Percentiles rank a stretch among this genome's conserved stretches.
Evolutionary conservation across 1,140 invertebrate species (phyloP).

Genomic region (Lethrus apterus): DNA sequence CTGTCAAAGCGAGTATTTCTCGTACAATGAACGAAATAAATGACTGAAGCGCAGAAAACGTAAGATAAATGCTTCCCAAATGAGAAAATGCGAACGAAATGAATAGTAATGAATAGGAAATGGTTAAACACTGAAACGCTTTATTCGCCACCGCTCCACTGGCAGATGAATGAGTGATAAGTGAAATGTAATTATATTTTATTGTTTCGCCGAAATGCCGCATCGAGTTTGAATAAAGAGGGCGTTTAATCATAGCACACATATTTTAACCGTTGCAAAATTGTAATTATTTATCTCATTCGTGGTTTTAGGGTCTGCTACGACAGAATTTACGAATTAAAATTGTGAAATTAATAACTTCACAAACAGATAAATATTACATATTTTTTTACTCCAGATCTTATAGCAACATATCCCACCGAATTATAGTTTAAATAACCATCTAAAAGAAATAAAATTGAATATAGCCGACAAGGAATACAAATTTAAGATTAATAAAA

Average conservation of each 20-base stretch:
- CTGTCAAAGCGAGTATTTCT: too few species aligned
- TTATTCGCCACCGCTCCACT: conserved; percentile 30
- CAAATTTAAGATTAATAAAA: too few species aligned
- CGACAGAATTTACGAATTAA: too few species aligned
- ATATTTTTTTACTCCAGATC: too few species aligned
- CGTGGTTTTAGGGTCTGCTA: too few species aligned
- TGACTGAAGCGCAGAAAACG: conserved; percentile 21
- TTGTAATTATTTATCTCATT: not conserved
- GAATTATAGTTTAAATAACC: too few species aligned
- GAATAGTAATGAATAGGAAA: conserved; percentile 39
- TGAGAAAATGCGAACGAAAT: conserved; percentile 36
- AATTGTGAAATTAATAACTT: too few species aligned
- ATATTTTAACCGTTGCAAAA: conserved; percentile 9
- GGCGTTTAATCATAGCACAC: conserved; percentile 23
- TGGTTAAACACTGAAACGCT: conserved; percentile 35
- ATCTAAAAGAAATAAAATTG: too few species aligned
- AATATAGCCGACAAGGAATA: too few species aligned
- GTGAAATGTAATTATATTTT: conserved; percentile 39
- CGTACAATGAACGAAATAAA: conserved; percentile 20
- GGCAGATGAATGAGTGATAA: conserved; percentile 38
- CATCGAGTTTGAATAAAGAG: conserved; percentile 25
- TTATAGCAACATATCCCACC: too few species aligned
- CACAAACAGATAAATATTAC: too few species aligned
- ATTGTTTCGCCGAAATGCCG: conserved; percentile 30
- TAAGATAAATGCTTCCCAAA: conserved; percentile 31